Percentiles rank a stretch among this genome's conserved stretches.
Conservation (phyloP, 2,888 invertebrate species). For the Eristalis arbustorum region DNA sequence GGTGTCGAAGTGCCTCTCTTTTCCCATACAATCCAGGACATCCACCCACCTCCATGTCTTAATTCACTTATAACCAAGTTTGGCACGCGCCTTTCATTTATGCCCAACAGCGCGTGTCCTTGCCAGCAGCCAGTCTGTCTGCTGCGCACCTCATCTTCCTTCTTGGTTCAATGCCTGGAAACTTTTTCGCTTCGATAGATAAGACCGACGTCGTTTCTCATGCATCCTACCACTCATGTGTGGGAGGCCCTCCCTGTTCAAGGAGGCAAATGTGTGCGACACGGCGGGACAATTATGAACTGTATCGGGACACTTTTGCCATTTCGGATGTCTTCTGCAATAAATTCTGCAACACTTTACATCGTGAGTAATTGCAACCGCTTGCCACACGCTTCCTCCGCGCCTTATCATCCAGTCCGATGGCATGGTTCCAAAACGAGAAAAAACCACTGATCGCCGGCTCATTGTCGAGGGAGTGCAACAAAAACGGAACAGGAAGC, state of each 20-base stretch:
- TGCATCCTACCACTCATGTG: background rate
- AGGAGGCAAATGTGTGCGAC: background rate
- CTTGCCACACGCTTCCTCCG: background rate
- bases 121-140: background rate
- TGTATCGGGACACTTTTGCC: conserved; percentile 47
- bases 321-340: conserved; percentile 42
- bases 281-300: conserved; percentile 48
- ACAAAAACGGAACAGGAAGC: conserved; percentile 27
- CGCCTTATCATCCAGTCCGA: background rate
- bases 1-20: background rate
- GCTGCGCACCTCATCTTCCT: background rate
- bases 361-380: conserved; percentile 63
- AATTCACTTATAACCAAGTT: conserved; percentile 32
- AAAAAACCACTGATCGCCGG: background rate
- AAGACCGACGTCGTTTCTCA: conserved; percentile 33
- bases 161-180: conserved; percentile 36
- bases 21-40: background rate
- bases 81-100: conserved; percentile 37
- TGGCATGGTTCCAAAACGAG: conserved; percentile 63
- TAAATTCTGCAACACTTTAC: conserved; percentile 62
- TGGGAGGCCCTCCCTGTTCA: background rate
- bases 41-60: conserved; percentile 13
- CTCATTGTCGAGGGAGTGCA: conserved; percentile 5
- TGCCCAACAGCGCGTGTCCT: conserved; percentile 7
- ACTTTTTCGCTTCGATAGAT: conserved; percentile 51